Base-by-base conservation (phyloP, 2,113 vertebrate genomes). In the Clarias gariepinus region DNA sequence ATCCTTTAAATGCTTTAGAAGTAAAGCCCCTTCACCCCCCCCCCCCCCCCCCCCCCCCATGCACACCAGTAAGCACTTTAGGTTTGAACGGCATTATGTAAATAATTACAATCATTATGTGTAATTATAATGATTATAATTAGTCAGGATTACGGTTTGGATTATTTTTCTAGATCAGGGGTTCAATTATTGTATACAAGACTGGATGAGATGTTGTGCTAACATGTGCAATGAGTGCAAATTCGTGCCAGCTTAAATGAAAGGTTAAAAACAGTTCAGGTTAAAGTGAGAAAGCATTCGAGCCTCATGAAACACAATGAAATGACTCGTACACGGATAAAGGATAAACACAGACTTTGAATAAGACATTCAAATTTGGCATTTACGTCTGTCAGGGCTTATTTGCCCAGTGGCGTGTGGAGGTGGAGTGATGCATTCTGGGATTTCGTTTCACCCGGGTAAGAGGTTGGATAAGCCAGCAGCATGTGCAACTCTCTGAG, bases 71-170 rank as follows among this genome's bases (percentile, higher is more conserved):
- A 58, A 58, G 9, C 77, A 58, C 28, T 79, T 58, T 57, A 3
- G 9, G 18, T 28, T 58, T 28, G 25, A 77, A 58, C 57, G 53
- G 16, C 28, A 57, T 79, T 79, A 10, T 58, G 21, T 79, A 79
- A 79, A 79, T 58, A 58, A 79, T 79, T 58, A 58, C 52, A 33
- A 28, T 76, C 73, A 76, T 76, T 53, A 53, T 53, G 41, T n/a
- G 47, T 53, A n/a, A 76, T 52, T 76, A 76, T 76, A 76, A 76
- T 76, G 53, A 76, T 76, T 76, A 76, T 76, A 76, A 76, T 76
- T 76, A 76, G 23, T 76, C 41, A 76, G 41, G 41, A n/a, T 76
- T 55, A 79, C 58, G 16, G 58, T 79, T 57, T 30, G 19, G 53
- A 21, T 57, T 79, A 58, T 76, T 53, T 76, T 47, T 76, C 41